Evolutionary conservation across 2,113 vertebrate species (phyloP), one percentile per base, ranked within the genome.

Genomic region (Chascanopsetta lugubris): DNA sequence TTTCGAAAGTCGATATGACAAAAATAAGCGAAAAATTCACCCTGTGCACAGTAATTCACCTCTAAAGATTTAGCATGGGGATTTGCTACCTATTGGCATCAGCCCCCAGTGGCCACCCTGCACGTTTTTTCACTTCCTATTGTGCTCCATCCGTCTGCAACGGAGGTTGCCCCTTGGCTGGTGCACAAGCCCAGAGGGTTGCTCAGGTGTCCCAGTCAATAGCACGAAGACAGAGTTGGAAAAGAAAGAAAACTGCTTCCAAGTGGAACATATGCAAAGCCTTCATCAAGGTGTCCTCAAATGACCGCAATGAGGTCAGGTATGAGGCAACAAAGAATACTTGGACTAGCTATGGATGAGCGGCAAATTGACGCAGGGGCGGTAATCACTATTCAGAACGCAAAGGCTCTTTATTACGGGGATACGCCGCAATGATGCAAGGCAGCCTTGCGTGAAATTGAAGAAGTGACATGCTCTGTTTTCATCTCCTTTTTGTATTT

Each of bases 391-490:
- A 91, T 92, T 89, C 90, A 84, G 61, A 79, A 77, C 20, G 63
- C 82, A 75, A 72, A 69, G 60, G 53, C 83, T 87, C 80, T 89
- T 88, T 92, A 89, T 91, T 90, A 90, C 71, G 69, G 63, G 82
- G 81, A 89, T 88, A 85, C 74, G 80, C 67, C 34, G 84, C 87
- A 80, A 90, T 91, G 87, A 92, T 91, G 88, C 89, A 82, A 86
- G 60, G 75, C 85, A 75, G 61, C 64, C 85, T 85, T 72, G 85
- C 86, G 45, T 92, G 91, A 92, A 93, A 93, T 93, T 92, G 90
- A 92, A 92, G 88, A 91, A 90, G 75, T 83, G 87, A 90, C 90
- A 87, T 72, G 77, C 77, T 77, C 76, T 89, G 84, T 90, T 91
- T 89, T 83, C 82, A 58, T 87, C 82, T 79, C 50, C 61, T 80